Evolutionary conservation across 2,113 vertebrate species (phyloP).

Genomic region (Mugil cephalus): DNA sequence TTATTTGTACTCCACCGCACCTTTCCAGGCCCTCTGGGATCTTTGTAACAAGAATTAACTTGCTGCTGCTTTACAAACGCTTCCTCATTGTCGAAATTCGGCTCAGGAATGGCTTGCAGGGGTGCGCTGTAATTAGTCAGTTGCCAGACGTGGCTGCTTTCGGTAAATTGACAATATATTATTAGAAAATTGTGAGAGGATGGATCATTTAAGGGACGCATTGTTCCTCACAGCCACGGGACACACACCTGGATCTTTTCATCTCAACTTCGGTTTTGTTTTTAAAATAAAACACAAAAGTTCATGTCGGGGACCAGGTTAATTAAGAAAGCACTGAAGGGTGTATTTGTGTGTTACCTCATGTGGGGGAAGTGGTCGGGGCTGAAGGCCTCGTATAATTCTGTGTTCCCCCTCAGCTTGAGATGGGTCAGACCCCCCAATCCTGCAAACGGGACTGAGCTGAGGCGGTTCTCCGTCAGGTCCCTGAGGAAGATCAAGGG

Average conservation of each 20-base stretch:
- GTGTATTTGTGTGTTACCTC: constrained; percentile 83
- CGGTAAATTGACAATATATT: constrained; percentile 35
- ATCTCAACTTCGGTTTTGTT: constrained; percentile 13
- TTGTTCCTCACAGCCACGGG: constrained; percentile 51
- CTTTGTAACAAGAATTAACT: constrained; percentile 56
- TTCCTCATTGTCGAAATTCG: constrained; percentile 39
- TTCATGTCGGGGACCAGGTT: not conserved
- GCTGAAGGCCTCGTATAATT: constrained; percentile 88
- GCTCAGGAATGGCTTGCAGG: constrained; percentile 49
- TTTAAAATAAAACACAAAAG: not conserved
- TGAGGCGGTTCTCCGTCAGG: constrained; percentile 90
- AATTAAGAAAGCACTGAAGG: not conserved
- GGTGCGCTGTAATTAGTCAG: constrained; percentile 32
- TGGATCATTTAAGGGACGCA: constrained; percentile 46
- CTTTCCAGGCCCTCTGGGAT: constrained; percentile 46
- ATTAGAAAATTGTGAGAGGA: constrained; percentile 41
- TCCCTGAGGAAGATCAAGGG: constrained; percentile 82
- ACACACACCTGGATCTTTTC: constrained; percentile 56
- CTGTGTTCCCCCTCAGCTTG: constrained; percentile 91
- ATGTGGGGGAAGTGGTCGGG: constrained; percentile 92
- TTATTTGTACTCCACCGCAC: constrained; percentile 22
- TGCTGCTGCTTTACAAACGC: constrained; percentile 55
- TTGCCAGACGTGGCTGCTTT: constrained; percentile 40
- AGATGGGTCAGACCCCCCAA: constrained; percentile 90
- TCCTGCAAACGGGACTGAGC: constrained; percentile 87